Base-by-base conservation (phyloP, 2,797 vertebrate species). In the Halcyon leucocephala region DNA sequence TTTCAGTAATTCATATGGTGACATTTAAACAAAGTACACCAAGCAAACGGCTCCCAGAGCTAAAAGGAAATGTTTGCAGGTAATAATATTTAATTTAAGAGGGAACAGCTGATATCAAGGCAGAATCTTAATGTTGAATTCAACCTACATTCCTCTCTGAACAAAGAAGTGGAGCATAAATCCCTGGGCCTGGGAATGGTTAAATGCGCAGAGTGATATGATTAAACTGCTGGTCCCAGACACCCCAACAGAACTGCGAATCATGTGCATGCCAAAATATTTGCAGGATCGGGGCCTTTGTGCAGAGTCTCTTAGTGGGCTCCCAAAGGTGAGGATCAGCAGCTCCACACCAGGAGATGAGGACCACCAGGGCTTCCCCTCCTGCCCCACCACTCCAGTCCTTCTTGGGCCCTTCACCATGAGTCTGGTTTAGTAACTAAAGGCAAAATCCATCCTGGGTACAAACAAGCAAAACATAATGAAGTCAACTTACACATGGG, bases 1-100 rank as follows among this genome's bases (percentile, higher is more conserved):
- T 94, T 95, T 85, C 89, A 78, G 94, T 95, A 93, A 94, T 90
- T 95, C 96, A 91, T 88, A 95, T 87, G 89, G 95, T 96, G 95
- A 96, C 96, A 95, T 96, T 97, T 96, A 90, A 96, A 96, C 92
- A 92, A 83, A 93, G 89, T 78, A 93, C 54, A 15, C 80, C 88
- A 84, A 93, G 94, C 73, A 82, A 94, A 94, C 7, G 35, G 90
- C 94, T 96, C 88, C 94, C 93, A 83, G 80, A 57, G 80, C 92
- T 85, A 41, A 91, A 91, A 96, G 91, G 91, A 96, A 96, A 89
- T 93, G 79, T 91, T 94, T 90, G 91, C 92, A 96, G 94, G 94
- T 96, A 95, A 92, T 94, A 91, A 89, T 91, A 83, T 78, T 94
- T 91, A 80, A 96, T 92, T 92, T 93, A 90, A 88, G 88, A 96